Evolutionary conservation across 2,888 invertebrate species (phyloP).

Genomic region (Tinea semifulvella): DNA sequence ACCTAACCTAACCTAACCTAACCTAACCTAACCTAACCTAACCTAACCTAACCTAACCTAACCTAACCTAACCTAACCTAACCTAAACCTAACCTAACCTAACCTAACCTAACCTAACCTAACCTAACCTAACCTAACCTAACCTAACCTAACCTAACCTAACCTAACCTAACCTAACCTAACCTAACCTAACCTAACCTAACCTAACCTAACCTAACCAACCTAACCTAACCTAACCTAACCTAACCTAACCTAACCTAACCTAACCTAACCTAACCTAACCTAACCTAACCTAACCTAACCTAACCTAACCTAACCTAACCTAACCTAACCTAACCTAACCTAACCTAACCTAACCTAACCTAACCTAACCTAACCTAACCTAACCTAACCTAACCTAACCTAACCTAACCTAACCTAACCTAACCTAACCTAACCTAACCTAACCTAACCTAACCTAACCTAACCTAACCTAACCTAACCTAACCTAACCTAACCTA

Average conservation of each 20-base stretch:
- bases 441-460: slow-evolving; percentile 16
- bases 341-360: slow-evolving; percentile 16
- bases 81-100: slow-evolving; percentile 12
- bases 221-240: slow-evolving; percentile 7
- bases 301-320: slow-evolving; percentile 13
- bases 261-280: slow-evolving; percentile 7
- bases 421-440: slow-evolving; percentile 17
- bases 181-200: slow-evolving; percentile 7
- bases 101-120: slow-evolving; percentile 15
- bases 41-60: slow-evolving; percentile 15
- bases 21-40: slow-evolving; percentile 15
- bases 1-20: slow-evolving; percentile 15
- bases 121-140: slow-evolving; percentile 7
- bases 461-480: slow-evolving; percentile 17
- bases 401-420: slow-evolving; percentile 17
- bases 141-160: slow-evolving; percentile 10
- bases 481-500: slow-evolving; percentile 16
- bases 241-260: slow-evolving; percentile 12
- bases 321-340: slow-evolving; percentile 14
- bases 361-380: slow-evolving; percentile 18
- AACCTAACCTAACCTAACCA: slow-evolving; percentile 10
- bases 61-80: slow-evolving; percentile 1
- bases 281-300: slow-evolving; percentile 4
- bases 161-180: slow-evolving; percentile 10
- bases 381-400: slow-evolving; percentile 16